These are phyloP conservation scores for Tragelaphus oryx DNA, from an alignment of 2,797 vertebrate species.

Conservation along the genomic window DNA sequence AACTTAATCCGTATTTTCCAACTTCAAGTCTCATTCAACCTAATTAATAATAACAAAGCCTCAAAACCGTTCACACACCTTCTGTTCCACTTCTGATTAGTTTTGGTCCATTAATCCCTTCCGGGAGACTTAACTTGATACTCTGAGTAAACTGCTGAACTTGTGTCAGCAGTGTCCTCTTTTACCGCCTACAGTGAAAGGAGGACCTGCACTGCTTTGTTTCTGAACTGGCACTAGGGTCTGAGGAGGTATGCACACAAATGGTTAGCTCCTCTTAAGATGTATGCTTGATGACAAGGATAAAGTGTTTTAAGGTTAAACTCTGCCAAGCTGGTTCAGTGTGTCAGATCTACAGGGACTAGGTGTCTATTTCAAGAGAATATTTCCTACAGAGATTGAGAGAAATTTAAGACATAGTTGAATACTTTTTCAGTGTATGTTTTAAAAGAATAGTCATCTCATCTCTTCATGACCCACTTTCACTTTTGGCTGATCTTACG, in stretches of 20 bases:
- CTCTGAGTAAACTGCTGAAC: neutral
- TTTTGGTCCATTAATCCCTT: neutral
- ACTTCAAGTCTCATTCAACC: neutral
- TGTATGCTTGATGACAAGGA: neutral
- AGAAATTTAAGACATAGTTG: neutral
- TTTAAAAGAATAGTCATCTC: slow-evolving; percentile 17
- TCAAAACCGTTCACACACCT: neutral
- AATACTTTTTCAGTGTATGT: neutral
- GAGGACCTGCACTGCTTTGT: neutral
- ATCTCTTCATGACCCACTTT: slow-evolving; percentile 14
- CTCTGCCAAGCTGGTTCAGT: neutral
- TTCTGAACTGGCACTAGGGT: neutral
- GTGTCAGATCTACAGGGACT: neutral
- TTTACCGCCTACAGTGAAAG: neutral
- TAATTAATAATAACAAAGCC: slow-evolving; percentile 14
- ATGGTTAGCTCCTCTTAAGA: neutral
- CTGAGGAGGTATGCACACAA: neutral
- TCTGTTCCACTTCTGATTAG: neutral
- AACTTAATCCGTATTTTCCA: neutral
- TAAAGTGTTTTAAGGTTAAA: slow-evolving; percentile 17
- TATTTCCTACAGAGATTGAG: neutral
- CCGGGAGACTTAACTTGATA: neutral
- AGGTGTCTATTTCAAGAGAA: neutral
- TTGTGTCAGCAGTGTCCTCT: neutral
- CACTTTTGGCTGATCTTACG: neutral